Percentiles rank a stretch among this genome's conserved stretches.
phyloP scores from a whole-genome alignment of 2,888 invertebrate genomes.

The Malthinus seriepunctatus region DNA sequence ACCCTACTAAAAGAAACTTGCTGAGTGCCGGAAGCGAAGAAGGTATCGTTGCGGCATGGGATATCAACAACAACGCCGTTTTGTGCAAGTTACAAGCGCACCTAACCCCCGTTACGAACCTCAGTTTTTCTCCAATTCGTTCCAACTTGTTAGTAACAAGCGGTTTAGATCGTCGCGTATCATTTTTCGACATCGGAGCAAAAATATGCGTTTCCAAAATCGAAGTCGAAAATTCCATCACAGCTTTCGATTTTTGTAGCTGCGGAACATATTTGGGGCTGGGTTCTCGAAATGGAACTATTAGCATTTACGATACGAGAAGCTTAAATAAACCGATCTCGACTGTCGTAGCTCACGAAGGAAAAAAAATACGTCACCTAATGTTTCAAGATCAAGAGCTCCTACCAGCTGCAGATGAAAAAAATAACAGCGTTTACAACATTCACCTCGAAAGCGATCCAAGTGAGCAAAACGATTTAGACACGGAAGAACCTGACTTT shows the following conservation, averaged over 20 bases:
- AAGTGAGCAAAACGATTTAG: not conserved
- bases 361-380: slow-evolving; percentile 55
- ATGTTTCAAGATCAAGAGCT: slow-evolving; percentile 55
- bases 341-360: slow-evolving; percentile 58
- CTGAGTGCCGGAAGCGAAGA: slow-evolving; percentile 49
- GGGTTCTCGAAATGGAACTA: slow-evolving; percentile 60
- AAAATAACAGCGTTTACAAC: slow-evolving; percentile 3
- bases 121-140: slow-evolving; percentile 61
- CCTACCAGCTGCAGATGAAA: not conserved
- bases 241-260: slow-evolving; percentile 46
- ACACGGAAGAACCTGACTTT: not conserved
- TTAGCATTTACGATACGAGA: slow-evolving; percentile 61
- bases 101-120: slow-evolving; percentile 62
- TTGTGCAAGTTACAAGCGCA: slow-evolving; percentile 52
- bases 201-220: slow-evolving; percentile 48
- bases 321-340: slow-evolving; percentile 57
- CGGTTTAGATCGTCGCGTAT: slow-evolving; percentile 61
- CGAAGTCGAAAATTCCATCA: slow-evolving; percentile 45
- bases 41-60: slow-evolving; percentile 51
- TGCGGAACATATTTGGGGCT: slow-evolving; percentile 59
- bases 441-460: not conserved
- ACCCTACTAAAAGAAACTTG: slow-evolving; percentile 44
- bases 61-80: slow-evolving; percentile 45
- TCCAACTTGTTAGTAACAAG: slow-evolving; percentile 60
- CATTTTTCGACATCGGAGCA: slow-evolving; percentile 60